These are phyloP conservation scores for Pachypanchax playfairii DNA, from an alignment of 2,113 vertebrate species.

Conservation along the genomic window DNA sequence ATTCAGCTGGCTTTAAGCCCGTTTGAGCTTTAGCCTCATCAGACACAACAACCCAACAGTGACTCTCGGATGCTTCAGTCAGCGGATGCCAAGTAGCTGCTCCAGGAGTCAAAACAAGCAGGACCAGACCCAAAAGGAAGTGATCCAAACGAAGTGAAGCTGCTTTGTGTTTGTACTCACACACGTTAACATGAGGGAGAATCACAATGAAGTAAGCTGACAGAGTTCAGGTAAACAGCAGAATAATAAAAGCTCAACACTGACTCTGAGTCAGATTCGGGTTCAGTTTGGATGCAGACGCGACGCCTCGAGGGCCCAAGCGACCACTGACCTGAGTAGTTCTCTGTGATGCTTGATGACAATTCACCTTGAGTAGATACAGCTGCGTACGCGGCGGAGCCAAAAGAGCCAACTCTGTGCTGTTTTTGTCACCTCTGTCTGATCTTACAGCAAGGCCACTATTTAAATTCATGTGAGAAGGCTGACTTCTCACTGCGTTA, in stretches of 20 bases:
- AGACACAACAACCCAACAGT: constrained; percentile 18
- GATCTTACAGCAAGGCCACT: constrained; percentile 18
- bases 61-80: constrained; percentile 9
- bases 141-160: constrained; percentile 20
- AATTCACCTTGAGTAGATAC: constrained; percentile 31
- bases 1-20: constrained; percentile 13
- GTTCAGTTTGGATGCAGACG: constrained; percentile 28
- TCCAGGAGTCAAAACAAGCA: constrained; percentile 24
- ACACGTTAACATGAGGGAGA: constrained; percentile 32
- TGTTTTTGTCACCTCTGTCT: constrained; percentile 41
- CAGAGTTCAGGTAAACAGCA: constrained; percentile 28
- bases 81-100: constrained; percentile 15
- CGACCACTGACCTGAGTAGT: constrained; percentile 34
- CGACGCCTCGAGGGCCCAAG: constrained; percentile 30
- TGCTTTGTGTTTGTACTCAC: constrained; percentile 17
- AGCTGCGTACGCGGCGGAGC: constrained; percentile 26
- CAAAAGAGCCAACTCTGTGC: constrained; percentile 30
- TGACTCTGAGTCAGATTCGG: constrained; percentile 45
- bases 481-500: constrained; percentile 7
- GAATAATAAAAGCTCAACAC: constrained; percentile 49
- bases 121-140: constrained; percentile 26
- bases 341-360: constrained; percentile 40
- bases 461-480: constrained; percentile 30
- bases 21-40: constrained; percentile 13
- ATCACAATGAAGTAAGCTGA: constrained; percentile 30